These are phyloP conservation scores for Poliocrania exsul DNA, from an alignment of 2,797 vertebrate species.

Conservation along the genomic window DNA sequence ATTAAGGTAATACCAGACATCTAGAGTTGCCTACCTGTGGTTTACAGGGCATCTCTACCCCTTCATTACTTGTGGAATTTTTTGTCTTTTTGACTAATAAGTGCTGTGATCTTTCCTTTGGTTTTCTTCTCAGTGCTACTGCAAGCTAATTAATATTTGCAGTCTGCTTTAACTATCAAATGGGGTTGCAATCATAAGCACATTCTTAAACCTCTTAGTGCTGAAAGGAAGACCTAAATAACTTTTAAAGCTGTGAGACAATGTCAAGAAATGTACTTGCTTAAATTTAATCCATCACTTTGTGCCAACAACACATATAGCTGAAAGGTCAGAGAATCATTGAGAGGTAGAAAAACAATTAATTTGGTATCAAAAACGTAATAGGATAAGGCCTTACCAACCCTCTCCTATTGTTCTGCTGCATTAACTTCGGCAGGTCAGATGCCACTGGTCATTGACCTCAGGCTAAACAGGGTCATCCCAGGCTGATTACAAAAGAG, in stretches of 20 bases:
- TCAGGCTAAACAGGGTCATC: constrained; percentile 78
- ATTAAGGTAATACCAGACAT: not conserved
- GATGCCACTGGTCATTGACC: constrained; percentile 80
- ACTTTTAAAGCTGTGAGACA: constrained; percentile 52
- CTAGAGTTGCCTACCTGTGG: not conserved
- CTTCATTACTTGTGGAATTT: not conserved
- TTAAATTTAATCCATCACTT: constrained; percentile 69
- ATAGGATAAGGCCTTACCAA: constrained; percentile 77
- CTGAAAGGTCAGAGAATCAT: constrained; percentile 72
- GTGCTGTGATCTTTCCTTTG: not conserved
- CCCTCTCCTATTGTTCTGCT: constrained; percentile 78
- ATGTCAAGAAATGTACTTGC: constrained; percentile 57
- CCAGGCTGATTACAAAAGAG: constrained; percentile 62
- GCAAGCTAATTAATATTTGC: constrained; percentile 54
- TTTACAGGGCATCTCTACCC: not conserved
- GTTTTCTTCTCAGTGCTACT: not conserved
- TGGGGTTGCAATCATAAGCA: constrained; percentile 43
- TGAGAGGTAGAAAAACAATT: constrained; percentile 79
- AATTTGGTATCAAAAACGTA: constrained; percentile 83
- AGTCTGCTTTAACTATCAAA: not conserved
- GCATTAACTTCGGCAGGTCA: constrained; percentile 86
- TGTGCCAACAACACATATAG: constrained; percentile 57
- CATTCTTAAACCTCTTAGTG: constrained; percentile 64
- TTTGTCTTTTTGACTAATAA: not conserved
- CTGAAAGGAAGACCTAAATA: constrained; percentile 60